Evolutionary conservation across 2,797 vertebrate species (phyloP).

Genomic region (Cyclopterus lumpus): DNA sequence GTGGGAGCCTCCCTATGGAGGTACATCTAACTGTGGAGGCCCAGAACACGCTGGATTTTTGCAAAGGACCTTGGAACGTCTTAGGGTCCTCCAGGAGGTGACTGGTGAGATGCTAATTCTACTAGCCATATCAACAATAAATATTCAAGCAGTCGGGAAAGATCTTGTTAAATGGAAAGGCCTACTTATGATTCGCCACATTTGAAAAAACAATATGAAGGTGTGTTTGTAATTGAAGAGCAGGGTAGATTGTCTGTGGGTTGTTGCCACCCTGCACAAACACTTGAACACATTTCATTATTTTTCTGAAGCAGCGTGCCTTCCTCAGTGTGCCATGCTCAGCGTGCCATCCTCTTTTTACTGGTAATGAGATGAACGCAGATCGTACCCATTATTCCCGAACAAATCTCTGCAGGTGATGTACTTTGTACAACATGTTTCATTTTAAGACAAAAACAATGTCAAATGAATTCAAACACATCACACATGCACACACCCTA

Average conservation of each 20-base stretch:
- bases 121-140: neutral
- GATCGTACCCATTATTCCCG: neutral
- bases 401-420: too few species aligned
- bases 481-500: too few species aligned
- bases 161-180: neutral
- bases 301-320: neutral
- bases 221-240: constrained; percentile 3
- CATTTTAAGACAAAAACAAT: too few species aligned
- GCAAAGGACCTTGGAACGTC: neutral
- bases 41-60: neutral
- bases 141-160: neutral
- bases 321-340: too few species aligned
- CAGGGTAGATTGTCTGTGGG: neutral
- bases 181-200: neutral
- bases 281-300: neutral
- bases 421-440: too few species aligned
- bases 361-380: neutral
- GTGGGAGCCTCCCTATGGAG: neutral
- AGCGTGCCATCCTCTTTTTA: neutral
- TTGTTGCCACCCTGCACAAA: neutral
- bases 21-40: neutral
- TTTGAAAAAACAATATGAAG: neutral
- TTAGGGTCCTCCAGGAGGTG: neutral
- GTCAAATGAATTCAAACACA: too few species aligned
- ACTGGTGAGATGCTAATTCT: neutral